Conservation (phyloP, 2,797 vertebrate species). For the Dallia pectoralis region DNA sequence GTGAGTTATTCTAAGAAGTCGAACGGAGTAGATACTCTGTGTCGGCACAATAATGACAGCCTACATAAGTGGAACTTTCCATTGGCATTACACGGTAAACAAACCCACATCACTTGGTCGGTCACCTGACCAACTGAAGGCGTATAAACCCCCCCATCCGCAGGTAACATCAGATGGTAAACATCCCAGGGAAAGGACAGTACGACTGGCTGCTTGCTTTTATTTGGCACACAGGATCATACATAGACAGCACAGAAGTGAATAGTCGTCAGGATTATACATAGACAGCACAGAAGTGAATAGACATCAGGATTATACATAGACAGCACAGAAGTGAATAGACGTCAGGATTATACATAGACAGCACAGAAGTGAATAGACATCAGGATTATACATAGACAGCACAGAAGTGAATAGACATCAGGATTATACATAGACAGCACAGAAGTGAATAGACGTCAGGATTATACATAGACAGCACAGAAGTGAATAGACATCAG, state of each 20-base stretch:
- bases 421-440: too few species aligned
- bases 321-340: too few species aligned
- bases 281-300: too few species aligned
- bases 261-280: neutral
- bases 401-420: neutral
- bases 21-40: constrained; percentile 27
- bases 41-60: constrained; percentile 21
- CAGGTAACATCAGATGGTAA: constrained; percentile 16
- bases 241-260: neutral
- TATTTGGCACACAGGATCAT: neutral
- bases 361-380: too few species aligned
- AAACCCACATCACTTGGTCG: constrained; percentile 31
- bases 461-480: neutral
- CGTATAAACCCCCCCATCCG: constrained; percentile 50
- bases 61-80: constrained; percentile 37
- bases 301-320: neutral
- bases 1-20: constrained; percentile 2
- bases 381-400: too few species aligned
- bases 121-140: constrained; percentile 40
- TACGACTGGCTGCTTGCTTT: neutral
- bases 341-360: too few species aligned
- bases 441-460: too few species aligned
- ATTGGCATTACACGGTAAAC: constrained; percentile 48
- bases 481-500: too few species aligned
- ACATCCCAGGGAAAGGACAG: constrained; percentile 6